Evolutionary conservation across 1,140 invertebrate species (phyloP).

Genomic region (Drosophila neocordata): DNA sequence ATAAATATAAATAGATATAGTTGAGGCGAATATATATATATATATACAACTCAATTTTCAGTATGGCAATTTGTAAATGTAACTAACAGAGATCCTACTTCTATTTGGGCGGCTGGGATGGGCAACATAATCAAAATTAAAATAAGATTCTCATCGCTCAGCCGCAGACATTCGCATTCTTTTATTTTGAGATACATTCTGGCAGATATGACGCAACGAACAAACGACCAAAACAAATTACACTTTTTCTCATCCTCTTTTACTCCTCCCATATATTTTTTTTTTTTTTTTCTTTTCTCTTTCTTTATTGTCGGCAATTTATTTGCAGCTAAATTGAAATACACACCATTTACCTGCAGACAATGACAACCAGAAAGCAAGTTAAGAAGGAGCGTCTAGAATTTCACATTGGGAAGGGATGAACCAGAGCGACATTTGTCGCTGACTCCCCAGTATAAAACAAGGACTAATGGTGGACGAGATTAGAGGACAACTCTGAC

Average conservation of each 20-base stretch:
- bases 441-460: conserved; percentile 52
- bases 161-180: conserved; percentile 48
- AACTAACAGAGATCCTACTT: conserved; percentile 71
- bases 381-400: conserved; percentile 7
- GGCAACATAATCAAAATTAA: conserved; percentile 75
- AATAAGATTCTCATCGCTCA: conserved; percentile 79
- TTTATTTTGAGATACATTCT: conserved; percentile 55
- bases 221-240: conserved; percentile 79
- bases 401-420: not conserved
- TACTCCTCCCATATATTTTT: not conserved
- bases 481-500: conserved; percentile 46
- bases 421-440: conserved; percentile 16
- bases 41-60: conserved; percentile 53
- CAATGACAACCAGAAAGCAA: conserved; percentile 23
- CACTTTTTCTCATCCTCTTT: conserved; percentile 47
- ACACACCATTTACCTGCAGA: conserved; percentile 79
- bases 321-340: conserved; percentile 77
- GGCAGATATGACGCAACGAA: conserved; percentile 71
- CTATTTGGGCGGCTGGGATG: conserved; percentile 19
- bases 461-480: conserved; percentile 7
- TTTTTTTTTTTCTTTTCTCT: conserved; percentile 34
- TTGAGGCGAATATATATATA: not conserved
- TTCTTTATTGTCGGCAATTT: conserved; percentile 75
- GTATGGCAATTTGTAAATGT: conserved; percentile 73
- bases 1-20: conserved; percentile 37